Percentiles rank a stretch among this genome's conserved stretches.
Conservation (phyloP, 2,888 invertebrate genomes). For the Empis stercorea region DNA sequence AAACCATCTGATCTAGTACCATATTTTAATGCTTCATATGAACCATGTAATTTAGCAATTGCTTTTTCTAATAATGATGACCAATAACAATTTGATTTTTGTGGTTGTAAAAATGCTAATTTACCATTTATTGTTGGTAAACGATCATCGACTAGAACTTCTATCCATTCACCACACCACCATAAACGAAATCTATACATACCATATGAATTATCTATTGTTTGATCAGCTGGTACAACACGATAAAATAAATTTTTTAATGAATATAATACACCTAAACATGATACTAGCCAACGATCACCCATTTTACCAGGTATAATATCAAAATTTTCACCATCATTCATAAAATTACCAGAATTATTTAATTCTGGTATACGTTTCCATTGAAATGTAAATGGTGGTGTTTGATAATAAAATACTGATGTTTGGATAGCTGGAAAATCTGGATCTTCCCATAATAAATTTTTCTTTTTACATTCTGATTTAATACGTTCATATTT, state of each 20-base stretch:
- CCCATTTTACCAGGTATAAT: conserved; percentile 81
- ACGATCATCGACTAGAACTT: conserved; percentile 78
- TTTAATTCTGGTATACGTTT: conserved; percentile 70
- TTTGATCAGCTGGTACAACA: conserved; percentile 83
- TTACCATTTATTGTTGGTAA: conserved; percentile 78
- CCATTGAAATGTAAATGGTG: conserved; percentile 88
- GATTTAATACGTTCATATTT: conserved; percentile 69
- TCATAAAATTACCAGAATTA: conserved; percentile 39
- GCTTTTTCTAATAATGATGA: conserved; percentile 83
- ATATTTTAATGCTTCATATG: conserved; percentile 86
- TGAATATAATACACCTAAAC: conserved; percentile 70
- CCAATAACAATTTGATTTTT: conserved; percentile 74
- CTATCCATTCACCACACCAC: conserved; percentile 92
- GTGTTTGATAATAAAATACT: conserved; percentile 86
- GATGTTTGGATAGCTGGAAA: conserved; percentile 80
- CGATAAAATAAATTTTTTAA: conserved; percentile 81
- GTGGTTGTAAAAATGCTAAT: conserved; percentile 73
- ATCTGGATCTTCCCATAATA: conserved; percentile 84
- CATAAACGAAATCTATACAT: conserved; percentile 81
- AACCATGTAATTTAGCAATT: conserved; percentile 86
- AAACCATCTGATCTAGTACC: conserved; percentile 79
- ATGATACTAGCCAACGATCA: conserved; percentile 82
- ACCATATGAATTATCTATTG: conserved; percentile 58
- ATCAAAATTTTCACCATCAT: conserved; percentile 56
- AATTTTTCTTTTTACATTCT: conserved; percentile 63